These are phyloP conservation scores for Pedionomus torquatus DNA, from an alignment of 2,113 vertebrate genomes.

Conservation along the genomic window DNA sequence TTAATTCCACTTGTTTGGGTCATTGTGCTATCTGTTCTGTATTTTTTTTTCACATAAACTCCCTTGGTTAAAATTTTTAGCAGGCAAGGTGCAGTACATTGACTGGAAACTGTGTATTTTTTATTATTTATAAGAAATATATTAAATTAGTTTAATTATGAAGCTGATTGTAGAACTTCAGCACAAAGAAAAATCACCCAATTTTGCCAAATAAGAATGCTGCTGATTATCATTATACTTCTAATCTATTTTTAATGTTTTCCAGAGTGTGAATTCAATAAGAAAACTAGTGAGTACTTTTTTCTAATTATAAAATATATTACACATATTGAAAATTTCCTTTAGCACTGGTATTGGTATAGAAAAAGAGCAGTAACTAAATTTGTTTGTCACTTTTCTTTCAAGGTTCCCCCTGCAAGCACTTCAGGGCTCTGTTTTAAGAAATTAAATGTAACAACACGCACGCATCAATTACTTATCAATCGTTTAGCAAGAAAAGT, in stretches of 20 bases:
- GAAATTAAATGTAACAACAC: conserved; percentile 91
- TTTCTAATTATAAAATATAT: not conserved
- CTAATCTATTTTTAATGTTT: conserved; percentile 50
- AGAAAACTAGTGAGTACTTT: conserved; percentile 86
- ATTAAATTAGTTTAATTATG: not conserved
- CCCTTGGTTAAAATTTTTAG: not conserved
- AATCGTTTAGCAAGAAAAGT: conserved; percentile 90
- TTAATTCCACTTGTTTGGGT: not conserved
- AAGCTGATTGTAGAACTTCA: not conserved
- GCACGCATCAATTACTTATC: conserved; percentile 83
- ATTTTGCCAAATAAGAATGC: not conserved
- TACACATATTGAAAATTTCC: not conserved
- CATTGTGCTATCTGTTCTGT: not conserved
- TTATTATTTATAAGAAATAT: not conserved
- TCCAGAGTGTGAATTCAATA: conserved; percentile 93
- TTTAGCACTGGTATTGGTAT: not conserved
- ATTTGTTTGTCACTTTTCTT: conserved; percentile 3
- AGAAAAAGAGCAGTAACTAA: not conserved
- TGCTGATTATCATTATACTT: not conserved
- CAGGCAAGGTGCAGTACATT: not conserved
- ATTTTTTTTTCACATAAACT: not conserved
- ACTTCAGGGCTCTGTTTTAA: conserved; percentile 94
- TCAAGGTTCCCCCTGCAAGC: conserved; percentile 85
- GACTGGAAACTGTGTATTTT: not conserved
- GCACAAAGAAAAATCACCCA: not conserved